Evolutionary conservation across 2,113 vertebrate species (phyloP).

Genomic region (Theropithecus gelada): DNA sequence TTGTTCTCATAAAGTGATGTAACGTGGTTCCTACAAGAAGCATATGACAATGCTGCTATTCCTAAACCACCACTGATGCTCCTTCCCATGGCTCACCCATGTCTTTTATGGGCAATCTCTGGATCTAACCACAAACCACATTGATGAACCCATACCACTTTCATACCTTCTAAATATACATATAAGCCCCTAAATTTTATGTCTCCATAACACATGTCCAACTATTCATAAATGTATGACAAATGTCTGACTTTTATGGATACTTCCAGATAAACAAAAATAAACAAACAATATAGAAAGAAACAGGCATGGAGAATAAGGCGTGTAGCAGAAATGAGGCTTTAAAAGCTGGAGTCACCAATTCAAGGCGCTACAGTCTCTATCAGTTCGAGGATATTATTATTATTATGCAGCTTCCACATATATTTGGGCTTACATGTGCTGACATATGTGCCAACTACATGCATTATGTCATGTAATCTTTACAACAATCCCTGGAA

Average conservation of each 20-base stretch:
- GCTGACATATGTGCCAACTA: neutral
- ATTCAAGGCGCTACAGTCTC: neutral
- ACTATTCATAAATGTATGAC: neutral
- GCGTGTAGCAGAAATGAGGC: neutral
- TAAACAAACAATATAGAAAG: neutral
- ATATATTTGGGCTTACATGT: neutral
- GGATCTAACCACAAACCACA: neutral
- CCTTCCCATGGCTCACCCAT: neutral
- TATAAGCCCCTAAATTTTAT: neutral
- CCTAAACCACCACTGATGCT: too few relatives aligned
- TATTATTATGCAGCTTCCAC: neutral
- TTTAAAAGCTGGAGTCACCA: neutral
- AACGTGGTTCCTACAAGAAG: neutral
- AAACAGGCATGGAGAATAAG: neutral
- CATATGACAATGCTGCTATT: neutral
- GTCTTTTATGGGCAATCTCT: neutral
- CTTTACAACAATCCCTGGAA: neutral
- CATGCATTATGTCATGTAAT: neutral
- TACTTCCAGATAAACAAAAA: neutral
- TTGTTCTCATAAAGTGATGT: neutral
- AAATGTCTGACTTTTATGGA: neutral
- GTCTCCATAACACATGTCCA: neutral
- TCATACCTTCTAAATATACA: neutral
- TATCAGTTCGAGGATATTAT: neutral
- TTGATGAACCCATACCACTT: neutral